Conservation (phyloP, 2,888 invertebrate genomes). For the Eupithecia subumbrata region DNA sequence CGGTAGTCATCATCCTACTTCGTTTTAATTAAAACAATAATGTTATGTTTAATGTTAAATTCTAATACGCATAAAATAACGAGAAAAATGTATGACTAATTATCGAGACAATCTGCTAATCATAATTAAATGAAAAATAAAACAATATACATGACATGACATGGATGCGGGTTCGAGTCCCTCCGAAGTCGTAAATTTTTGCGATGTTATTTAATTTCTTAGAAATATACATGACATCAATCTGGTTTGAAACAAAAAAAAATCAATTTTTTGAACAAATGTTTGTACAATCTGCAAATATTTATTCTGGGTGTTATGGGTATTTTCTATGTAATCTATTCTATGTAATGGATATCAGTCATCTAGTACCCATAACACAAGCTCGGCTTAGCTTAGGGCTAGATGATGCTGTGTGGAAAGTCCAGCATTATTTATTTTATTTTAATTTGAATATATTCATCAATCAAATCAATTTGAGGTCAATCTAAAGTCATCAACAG, state of each 20-base stretch:
- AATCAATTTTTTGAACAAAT: too few species aligned
- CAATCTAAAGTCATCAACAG: constrained; percentile 37
- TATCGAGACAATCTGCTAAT: background rate
- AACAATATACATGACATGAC: background rate
- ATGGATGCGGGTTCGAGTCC: too few species aligned
- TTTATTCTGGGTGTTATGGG: too few species aligned
- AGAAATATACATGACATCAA: background rate
- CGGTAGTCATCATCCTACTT: background rate
- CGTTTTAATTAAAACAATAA: background rate
- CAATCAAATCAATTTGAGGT: constrained; percentile 17
- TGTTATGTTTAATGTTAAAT: background rate
- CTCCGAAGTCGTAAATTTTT: too few species aligned
- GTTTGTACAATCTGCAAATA: too few species aligned
- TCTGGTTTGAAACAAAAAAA: background rate
- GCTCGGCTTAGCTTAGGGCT: too few species aligned
- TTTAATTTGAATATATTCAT: background rate
- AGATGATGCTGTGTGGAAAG: too few species aligned
- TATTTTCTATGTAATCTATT: too few species aligned
- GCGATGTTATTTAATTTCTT: too few species aligned
- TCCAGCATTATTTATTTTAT: too few species aligned
- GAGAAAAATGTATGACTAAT: background rate
- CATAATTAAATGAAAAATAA: background rate
- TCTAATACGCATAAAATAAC: background rate
- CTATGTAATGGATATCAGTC: too few species aligned
- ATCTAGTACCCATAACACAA: too few species aligned